A percentile compares a stretch with the other conserved stretches of the same genome.
phyloP scores from a whole-genome alignment of 2,113 vertebrate species.

The Dasypus novemcinctus region DNA sequence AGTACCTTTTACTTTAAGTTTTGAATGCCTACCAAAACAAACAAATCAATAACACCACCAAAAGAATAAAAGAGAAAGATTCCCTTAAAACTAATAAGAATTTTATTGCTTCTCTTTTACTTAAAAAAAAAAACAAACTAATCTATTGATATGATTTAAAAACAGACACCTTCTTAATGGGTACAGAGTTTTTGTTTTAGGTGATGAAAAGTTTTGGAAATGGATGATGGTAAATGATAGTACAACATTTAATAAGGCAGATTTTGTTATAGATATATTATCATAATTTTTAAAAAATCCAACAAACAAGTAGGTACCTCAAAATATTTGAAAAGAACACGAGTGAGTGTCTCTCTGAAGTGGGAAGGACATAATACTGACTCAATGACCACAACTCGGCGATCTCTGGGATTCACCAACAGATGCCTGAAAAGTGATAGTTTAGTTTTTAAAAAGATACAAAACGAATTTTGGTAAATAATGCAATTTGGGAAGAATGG shows the following conservation, averaged over 20 bases:
- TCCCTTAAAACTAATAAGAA: background rate
- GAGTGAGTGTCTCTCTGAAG: slow-evolving; percentile 97
- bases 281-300: background rate
- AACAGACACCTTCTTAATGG: slow-evolving; percentile 84
- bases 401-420: slow-evolving; percentile 97
- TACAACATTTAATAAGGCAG: too few relatives aligned
- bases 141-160: background rate
- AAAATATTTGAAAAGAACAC: slow-evolving; percentile 98
- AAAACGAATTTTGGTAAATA: background rate
- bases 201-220: too few relatives aligned
- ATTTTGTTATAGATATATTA: too few relatives aligned
- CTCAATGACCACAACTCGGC: slow-evolving; percentile 96
- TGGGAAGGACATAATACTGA: slow-evolving; percentile 96
- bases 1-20: slow-evolving; percentile 9
- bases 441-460: slow-evolving; percentile 33
- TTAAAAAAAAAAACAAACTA: slow-evolving; percentile 46
- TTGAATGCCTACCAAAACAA: background rate
- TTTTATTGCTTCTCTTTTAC: background rate
- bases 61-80: background rate
- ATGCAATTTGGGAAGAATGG: background rate
- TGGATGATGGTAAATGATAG: too few relatives aligned
- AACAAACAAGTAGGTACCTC: slow-evolving; percentile 85
- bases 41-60: background rate
- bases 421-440: slow-evolving; percentile 87
- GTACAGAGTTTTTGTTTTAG: too few relatives aligned